phyloP scores from a whole-genome alignment of 2,888 invertebrate genomes.

The Eupithecia tripunctaria region DNA sequence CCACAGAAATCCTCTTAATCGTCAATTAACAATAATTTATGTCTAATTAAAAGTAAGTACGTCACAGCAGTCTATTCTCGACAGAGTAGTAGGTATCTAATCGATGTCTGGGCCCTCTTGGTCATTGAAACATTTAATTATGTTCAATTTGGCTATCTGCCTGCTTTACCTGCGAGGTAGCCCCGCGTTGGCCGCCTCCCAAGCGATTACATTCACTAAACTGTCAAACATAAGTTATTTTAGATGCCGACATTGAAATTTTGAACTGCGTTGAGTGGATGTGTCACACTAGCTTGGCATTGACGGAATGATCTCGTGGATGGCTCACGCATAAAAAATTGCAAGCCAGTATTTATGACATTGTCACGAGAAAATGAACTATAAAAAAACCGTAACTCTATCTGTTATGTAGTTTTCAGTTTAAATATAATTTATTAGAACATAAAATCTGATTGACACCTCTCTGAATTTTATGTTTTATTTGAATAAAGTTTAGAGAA shows the following conservation, averaged over 20 bases:
- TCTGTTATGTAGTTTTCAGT: slow-evolving; percentile 26
- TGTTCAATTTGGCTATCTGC: slow-evolving; percentile 80
- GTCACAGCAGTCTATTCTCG: slow-evolving; percentile 57
- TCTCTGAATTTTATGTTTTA: slow-evolving; percentile 2
- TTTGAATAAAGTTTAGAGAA: neutral
- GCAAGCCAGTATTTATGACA: neutral
- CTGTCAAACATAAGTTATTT: slow-evolving; percentile 85
- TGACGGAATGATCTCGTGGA: slow-evolving; percentile 49
- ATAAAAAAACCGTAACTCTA: neutral
- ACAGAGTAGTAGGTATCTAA: slow-evolving; percentile 53
- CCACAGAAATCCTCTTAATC: slow-evolving; percentile 24
- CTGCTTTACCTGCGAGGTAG: slow-evolving; percentile 81
- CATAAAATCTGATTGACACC: slow-evolving; percentile 27
- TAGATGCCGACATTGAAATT: slow-evolving; percentile 79
- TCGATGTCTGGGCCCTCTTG: slow-evolving; percentile 71
- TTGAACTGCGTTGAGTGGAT: slow-evolving; percentile 59
- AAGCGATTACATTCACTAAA: slow-evolving; percentile 80
- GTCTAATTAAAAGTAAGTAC: slow-evolving; percentile 41
- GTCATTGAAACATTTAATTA: slow-evolving; percentile 81
- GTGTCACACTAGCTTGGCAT: slow-evolving; percentile 61
- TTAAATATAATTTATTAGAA: slow-evolving; percentile 39
- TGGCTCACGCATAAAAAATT: slow-evolving; percentile 14
- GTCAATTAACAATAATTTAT: slow-evolving; percentile 20
- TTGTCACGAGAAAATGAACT: neutral
- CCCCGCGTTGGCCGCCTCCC: slow-evolving; percentile 70